Evolutionary conservation across 2,888 invertebrate species (phyloP).

Genomic region (Brenthis ino): DNA sequence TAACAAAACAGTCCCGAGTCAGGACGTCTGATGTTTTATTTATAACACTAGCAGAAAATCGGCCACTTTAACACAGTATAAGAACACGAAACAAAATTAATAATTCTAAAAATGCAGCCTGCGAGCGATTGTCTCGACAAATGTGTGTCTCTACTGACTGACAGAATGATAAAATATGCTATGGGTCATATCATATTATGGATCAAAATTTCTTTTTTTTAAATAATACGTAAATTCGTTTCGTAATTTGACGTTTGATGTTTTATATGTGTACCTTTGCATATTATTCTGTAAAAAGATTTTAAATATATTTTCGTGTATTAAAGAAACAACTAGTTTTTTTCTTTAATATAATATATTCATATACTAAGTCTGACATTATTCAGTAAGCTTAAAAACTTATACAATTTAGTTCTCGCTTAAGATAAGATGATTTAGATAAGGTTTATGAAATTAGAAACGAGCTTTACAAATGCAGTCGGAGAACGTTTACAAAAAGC

Average conservation of each 20-base stretch:
- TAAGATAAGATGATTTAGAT: conserved; percentile 69
- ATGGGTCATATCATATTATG: conserved; percentile 34
- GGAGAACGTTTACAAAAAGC: conserved; percentile 71
- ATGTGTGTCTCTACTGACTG: conserved; percentile 56
- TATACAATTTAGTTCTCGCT: conserved; percentile 55
- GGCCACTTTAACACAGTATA: conserved; percentile 71
- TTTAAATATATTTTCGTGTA: background rate
- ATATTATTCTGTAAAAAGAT: background rate
- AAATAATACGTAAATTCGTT: conserved; percentile 3
- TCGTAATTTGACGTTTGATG: background rate
- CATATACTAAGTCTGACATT: conserved; percentile 18
- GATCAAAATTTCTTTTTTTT: conserved; percentile 1
- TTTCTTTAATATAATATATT: background rate
- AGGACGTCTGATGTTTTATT: conserved; percentile 70
- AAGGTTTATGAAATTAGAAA: conserved; percentile 71
- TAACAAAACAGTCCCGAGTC: conserved; percentile 59
- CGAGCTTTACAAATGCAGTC: conserved; percentile 67
- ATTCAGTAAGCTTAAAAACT: conserved; percentile 51
- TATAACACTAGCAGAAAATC: conserved; percentile 72
- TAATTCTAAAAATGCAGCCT: conserved; percentile 79
- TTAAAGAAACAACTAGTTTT: background rate
- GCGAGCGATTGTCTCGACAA: conserved; percentile 58
- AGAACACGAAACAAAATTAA: conserved; percentile 75
- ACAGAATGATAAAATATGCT: conserved; percentile 58
- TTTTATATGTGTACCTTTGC: background rate